These are phyloP conservation scores for Camponotus pennsylvanicus DNA, from an alignment of 1,140 invertebrate species.

Conservation along the genomic window DNA sequence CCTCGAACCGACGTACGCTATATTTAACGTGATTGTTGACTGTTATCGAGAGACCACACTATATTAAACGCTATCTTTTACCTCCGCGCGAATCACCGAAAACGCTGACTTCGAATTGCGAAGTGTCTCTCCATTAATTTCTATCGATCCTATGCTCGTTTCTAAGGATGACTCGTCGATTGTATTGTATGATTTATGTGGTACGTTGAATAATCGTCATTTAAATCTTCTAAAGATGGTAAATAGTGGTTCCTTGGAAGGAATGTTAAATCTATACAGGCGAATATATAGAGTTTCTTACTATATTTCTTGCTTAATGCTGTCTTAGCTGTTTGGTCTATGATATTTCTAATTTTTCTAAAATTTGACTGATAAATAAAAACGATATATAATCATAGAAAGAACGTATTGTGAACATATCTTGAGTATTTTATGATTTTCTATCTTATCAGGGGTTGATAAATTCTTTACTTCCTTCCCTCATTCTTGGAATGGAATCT, in stretches of 20 bases:
- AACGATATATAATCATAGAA: neutral
- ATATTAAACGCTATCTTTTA: constrained; percentile 71
- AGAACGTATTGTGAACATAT: neutral
- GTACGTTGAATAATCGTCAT: constrained; percentile 1
- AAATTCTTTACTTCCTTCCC: neutral
- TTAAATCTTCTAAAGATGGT: constrained; percentile 37
- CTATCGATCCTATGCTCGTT: constrained; percentile 22
- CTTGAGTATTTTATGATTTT: constrained; percentile 63
- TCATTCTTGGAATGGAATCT: constrained; percentile 18
- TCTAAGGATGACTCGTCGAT: constrained; percentile 49
- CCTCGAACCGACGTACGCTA: constrained; percentile 51
- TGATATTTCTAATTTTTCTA: neutral
- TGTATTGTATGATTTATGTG: constrained; percentile 48
- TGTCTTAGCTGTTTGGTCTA: neutral
- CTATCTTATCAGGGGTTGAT: constrained; percentile 36
- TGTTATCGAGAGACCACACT: constrained; percentile 58
- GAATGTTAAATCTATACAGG: constrained; percentile 1
- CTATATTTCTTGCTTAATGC: constrained; percentile 1
- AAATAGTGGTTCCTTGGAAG: constrained; percentile 46
- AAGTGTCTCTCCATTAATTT: constrained; percentile 52
- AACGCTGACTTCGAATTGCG: constrained; percentile 54
- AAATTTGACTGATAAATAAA: neutral
- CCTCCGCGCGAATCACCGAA: constrained; percentile 22
- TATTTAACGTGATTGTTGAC: constrained; percentile 70
- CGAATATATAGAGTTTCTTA: neutral